These are phyloP conservation scores for Paramisgurnus dabryanus DNA, from an alignment of 2,113 vertebrate genomes.

Conservation along the genomic window DNA sequence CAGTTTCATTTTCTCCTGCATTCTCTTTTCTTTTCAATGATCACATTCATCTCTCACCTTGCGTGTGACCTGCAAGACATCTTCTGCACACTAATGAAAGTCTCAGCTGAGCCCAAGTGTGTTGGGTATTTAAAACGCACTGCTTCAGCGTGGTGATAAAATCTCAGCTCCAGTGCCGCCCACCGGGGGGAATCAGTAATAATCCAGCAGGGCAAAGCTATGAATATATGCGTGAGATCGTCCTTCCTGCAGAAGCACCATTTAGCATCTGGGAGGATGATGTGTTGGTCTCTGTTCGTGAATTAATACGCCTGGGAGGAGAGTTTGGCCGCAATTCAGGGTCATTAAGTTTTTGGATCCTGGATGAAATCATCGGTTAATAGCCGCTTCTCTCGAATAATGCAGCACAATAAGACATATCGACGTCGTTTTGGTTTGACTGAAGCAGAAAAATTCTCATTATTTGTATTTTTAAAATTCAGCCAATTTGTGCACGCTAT, in stretches of 20 bases:
- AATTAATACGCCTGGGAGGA: constrained; percentile 13
- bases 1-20: background rate
- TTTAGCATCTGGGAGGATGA: constrained; percentile 29
- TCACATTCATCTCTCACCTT: constrained; percentile 18
- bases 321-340: constrained; percentile 13
- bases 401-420: background rate
- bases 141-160: constrained; percentile 24
- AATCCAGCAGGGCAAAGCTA: constrained; percentile 13
- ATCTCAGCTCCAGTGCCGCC: constrained; percentile 12
- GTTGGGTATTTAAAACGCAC: constrained; percentile 12
- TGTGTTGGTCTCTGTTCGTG: constrained; percentile 11
- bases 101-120: constrained; percentile 23
- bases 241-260: constrained; percentile 30
- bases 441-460: constrained; percentile 32
- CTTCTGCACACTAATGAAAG: constrained; percentile 33
- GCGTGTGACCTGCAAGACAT: background rate
- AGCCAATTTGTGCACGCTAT: too few species aligned
- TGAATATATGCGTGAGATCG: constrained; percentile 30
- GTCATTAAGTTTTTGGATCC: constrained; percentile 24
- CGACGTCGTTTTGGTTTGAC: background rate
- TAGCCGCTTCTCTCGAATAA: background rate
- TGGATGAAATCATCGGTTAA: constrained; percentile 11
- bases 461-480: constrained; percentile 6
- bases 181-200: constrained; percentile 22
- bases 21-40: background rate